Evolutionary conservation across 2,888 invertebrate species (phyloP).

Genomic region (Boloria selene): DNA sequence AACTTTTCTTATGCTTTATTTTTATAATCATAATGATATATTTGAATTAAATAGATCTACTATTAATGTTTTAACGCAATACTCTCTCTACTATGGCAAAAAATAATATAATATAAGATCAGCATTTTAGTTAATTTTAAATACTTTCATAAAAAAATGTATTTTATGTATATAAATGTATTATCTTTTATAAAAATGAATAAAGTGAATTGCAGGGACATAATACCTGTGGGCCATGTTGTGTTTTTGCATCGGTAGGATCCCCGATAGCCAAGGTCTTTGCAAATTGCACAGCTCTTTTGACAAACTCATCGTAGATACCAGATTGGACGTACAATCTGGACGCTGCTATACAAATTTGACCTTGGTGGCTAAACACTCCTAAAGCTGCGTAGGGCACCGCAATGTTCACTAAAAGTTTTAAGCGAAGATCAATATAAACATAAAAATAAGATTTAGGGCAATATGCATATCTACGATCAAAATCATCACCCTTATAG

Average conservation of each 20-base stretch:
- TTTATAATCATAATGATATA: too few species aligned
- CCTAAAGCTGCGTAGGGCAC: conserved; percentile 53
- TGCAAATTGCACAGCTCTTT: conserved; percentile 85
- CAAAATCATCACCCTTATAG: too few species aligned
- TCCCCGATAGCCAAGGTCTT: conserved; percentile 85
- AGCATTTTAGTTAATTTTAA: too few species aligned
- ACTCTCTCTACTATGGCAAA: too few species aligned
- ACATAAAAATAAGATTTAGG: too few species aligned
- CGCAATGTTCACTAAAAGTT: conserved; percentile 51
- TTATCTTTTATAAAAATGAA: neutral
- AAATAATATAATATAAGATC: too few species aligned
- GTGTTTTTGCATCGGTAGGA: conserved; percentile 47
- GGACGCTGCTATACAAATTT: conserved; percentile 61
- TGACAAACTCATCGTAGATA: conserved; percentile 92
- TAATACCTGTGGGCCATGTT: conserved; percentile 55
- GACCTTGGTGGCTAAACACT: conserved; percentile 59
- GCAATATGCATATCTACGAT: too few species aligned
- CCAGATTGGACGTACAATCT: conserved; percentile 61
- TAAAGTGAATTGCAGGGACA: neutral
- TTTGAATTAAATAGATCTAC: too few species aligned
- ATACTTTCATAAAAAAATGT: too few species aligned
- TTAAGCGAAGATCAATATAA: neutral
- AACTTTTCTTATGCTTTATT: too few species aligned
- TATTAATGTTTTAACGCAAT: too few species aligned
- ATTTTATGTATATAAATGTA: too few species aligned